phyloP scores from a whole-genome alignment of 1,140 invertebrate genomes.

The Lethrus apterus region DNA sequence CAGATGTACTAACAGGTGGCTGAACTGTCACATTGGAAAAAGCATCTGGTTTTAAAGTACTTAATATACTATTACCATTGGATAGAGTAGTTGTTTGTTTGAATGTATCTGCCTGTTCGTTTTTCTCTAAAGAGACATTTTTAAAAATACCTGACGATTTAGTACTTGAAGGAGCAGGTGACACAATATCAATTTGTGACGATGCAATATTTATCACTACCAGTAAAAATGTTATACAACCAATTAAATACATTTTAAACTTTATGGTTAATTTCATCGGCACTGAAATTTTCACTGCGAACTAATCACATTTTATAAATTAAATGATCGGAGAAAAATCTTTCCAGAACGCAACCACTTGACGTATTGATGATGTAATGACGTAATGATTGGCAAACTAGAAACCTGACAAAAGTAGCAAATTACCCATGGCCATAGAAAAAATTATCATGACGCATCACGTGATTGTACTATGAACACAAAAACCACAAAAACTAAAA shows the following conservation, averaged over 20 bases:
- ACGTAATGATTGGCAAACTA: too few relatives aligned
- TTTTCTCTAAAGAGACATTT: too few relatives aligned
- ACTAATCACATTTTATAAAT: constrained; percentile 7
- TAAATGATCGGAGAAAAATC: too few relatives aligned
- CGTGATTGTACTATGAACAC: too few relatives aligned
- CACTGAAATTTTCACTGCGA: not conserved
- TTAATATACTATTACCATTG: not conserved
- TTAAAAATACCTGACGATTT: not conserved
- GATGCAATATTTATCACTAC: constrained; percentile 7
- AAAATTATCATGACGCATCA: too few relatives aligned
- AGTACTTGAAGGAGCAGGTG: not conserved
- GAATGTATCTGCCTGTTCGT: not conserved
- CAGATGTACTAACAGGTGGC: not conserved
- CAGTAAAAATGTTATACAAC: constrained; percentile 1
- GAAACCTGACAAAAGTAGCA: too few relatives aligned
- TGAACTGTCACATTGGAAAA: not conserved
- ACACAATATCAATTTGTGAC: constrained; percentile 3
- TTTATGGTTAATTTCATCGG: constrained; percentile 2
- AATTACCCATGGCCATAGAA: too few relatives aligned
- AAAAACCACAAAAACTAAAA: too few relatives aligned
- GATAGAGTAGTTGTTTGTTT: not conserved
- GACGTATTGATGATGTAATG: too few relatives aligned
- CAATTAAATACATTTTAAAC: constrained; percentile 9
- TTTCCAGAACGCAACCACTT: too few relatives aligned
- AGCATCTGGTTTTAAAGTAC: not conserved